These are phyloP conservation scores for Syrista parreyssii DNA, from an alignment of 2,888 invertebrate genomes.

Conservation along the genomic window DNA sequence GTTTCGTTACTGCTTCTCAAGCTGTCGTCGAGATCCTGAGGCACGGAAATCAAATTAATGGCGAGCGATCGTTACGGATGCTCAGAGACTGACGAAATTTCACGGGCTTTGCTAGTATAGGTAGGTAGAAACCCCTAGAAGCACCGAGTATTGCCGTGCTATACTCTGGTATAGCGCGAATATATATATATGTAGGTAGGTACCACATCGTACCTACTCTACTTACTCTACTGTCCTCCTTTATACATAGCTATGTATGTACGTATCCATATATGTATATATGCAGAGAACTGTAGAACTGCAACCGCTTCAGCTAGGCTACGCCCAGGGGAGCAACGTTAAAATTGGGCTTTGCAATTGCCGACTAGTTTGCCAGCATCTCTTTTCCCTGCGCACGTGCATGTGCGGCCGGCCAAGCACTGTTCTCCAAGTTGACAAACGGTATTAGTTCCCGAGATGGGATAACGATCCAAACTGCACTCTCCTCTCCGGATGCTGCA, in stretches of 20 bases:
- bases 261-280: background rate
- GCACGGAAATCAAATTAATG: slow-evolving; percentile 1
- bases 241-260: background rate
- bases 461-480: slow-evolving; percentile 4
- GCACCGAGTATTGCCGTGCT: background rate
- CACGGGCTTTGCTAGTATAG: background rate
- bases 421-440: slow-evolving; percentile 3
- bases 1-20: background rate
- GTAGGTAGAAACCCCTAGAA: background rate
- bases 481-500: background rate
- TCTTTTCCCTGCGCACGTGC: slow-evolving; percentile 4
- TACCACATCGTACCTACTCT: background rate
- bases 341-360: slow-evolving; percentile 24
- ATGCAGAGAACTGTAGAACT: background rate
- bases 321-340: slow-evolving; percentile 17
- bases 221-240: background rate
- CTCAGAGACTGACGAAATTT: background rate
- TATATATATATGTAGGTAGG: background rate
- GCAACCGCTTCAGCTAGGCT: background rate
- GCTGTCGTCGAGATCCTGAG: background rate
- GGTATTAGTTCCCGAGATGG: slow-evolving; percentile 5
- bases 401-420: background rate
- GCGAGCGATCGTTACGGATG: slow-evolving; percentile 3
- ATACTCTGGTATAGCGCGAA: background rate
- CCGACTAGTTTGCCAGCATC: slow-evolving; percentile 7